These are phyloP conservation scores for Drosophila grimshawi DNA, from an alignment of 1,140 invertebrate species.

Conservation along the genomic window DNA sequence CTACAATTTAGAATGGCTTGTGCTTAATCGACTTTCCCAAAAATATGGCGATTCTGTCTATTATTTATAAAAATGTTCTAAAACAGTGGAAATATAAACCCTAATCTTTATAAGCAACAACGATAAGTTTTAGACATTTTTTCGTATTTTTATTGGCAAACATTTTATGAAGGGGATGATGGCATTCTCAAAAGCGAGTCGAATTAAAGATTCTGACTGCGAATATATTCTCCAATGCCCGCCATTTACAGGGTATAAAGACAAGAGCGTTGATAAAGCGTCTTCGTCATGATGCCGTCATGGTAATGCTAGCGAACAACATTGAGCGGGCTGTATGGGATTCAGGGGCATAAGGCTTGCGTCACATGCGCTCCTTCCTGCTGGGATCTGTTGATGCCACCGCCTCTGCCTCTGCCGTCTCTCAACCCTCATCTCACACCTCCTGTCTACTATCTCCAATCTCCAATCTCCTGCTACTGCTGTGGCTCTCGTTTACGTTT, in stretches of 20 bases:
- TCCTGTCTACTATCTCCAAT: conserved; percentile 5
- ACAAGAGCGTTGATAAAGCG: conserved; percentile 45
- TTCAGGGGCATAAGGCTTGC: too few relatives aligned
- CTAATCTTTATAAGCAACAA: too few relatives aligned
- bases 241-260: conserved; percentile 18
- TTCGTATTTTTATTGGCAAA: too few relatives aligned
- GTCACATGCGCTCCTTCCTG: neutral
- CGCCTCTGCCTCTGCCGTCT: neutral
- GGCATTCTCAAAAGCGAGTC: too few relatives aligned
- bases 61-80: too few relatives aligned
- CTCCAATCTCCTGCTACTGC: neutral
- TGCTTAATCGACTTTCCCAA: too few relatives aligned
- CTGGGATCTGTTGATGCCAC: neutral
- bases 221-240: neutral
- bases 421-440: neutral
- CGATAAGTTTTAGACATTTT: too few relatives aligned
- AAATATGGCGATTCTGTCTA: too few relatives aligned
- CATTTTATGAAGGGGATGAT: too few relatives aligned
- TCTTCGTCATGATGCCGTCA: conserved; percentile 34
- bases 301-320: conserved; percentile 7
- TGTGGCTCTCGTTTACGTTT: conserved; percentile 51
- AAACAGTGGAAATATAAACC: too few relatives aligned
- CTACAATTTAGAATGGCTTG: too few relatives aligned
- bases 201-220: too few relatives aligned
- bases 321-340: neutral